phyloP scores from a whole-genome alignment of 2,888 invertebrate genomes.

The Escarpia spicata region DNA sequence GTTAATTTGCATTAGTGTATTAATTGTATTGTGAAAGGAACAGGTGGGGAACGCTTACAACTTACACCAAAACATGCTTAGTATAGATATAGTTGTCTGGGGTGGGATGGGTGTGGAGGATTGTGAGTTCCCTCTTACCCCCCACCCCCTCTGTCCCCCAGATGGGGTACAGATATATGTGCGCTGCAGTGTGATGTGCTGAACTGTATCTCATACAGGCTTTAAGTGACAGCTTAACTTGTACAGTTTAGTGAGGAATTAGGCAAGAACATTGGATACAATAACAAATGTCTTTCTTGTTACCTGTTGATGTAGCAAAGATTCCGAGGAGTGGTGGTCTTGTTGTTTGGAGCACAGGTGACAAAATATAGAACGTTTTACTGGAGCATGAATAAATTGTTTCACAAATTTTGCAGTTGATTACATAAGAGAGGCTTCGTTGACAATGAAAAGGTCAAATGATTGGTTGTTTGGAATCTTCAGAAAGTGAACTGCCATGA shows the following conservation, averaged over 20 bases:
- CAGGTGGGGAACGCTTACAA: neutral
- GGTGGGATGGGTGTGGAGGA: neutral
- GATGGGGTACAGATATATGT: neutral
- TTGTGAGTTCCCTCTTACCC: neutral
- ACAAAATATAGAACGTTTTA: neutral
- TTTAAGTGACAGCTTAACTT: too few relatives aligned
- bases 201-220: neutral
- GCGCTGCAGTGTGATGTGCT: neutral
- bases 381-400: neutral
- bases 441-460: neutral
- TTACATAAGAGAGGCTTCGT: neutral
- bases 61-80: neutral
- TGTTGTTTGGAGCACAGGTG: neutral
- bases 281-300: neutral
- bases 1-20: neutral
- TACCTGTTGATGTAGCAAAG: too few relatives aligned
- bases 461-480: neutral
- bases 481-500: neutral
- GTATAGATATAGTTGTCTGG: neutral
- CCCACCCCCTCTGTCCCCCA: neutral
- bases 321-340: neutral
- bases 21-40: neutral
- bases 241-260: neutral
- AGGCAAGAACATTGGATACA: neutral
- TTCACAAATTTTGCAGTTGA: neutral